These are phyloP conservation scores for Carpatolechia fugitivella DNA, from an alignment of 2,888 invertebrate species.

Conservation along the genomic window DNA sequence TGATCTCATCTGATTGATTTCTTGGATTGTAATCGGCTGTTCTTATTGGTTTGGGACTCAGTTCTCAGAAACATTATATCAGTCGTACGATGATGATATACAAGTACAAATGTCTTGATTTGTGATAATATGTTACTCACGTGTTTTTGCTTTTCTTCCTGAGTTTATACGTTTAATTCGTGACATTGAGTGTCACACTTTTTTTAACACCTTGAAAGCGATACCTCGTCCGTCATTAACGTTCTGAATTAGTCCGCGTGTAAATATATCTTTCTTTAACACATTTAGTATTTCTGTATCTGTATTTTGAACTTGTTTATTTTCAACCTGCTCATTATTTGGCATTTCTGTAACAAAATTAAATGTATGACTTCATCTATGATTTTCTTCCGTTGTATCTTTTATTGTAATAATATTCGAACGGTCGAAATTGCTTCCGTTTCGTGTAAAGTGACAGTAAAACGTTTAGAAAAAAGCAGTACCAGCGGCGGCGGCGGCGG, in stretches of 20 bases:
- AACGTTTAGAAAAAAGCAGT: slow-evolving; percentile 26
- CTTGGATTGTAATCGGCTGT: not conserved
- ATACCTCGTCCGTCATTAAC: slow-evolving; percentile 2
- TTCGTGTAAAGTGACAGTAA: slow-evolving; percentile 10
- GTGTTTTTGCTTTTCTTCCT: not conserved
- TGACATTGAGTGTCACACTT: slow-evolving; percentile 7
- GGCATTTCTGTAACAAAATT: not conserved
- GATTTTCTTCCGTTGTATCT: not conserved
- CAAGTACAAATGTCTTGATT: not conserved
- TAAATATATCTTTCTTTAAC: not conserved
- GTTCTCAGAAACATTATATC: not conserved
- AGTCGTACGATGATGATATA: no score
- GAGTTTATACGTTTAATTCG: not conserved
- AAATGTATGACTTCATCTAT: not conserved
- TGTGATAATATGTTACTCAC: not conserved
- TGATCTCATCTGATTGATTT: slow-evolving; percentile 11
- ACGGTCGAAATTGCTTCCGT: slow-evolving; percentile 10
- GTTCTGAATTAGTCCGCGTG: not conserved
- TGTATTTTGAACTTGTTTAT: not conserved
- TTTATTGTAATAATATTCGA: not conserved
- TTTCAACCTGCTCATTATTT: not conserved
- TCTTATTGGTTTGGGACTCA: slow-evolving; percentile 1
- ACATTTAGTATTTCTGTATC: not conserved
- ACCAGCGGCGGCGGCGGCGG: slow-evolving; percentile 20
- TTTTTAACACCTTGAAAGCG: slow-evolving; percentile 6